A percentile compares a stretch with the other conserved stretches of the same genome.
Conservation (phyloP, 2,888 invertebrate genomes). For the Danaus chrysippus region DNA sequence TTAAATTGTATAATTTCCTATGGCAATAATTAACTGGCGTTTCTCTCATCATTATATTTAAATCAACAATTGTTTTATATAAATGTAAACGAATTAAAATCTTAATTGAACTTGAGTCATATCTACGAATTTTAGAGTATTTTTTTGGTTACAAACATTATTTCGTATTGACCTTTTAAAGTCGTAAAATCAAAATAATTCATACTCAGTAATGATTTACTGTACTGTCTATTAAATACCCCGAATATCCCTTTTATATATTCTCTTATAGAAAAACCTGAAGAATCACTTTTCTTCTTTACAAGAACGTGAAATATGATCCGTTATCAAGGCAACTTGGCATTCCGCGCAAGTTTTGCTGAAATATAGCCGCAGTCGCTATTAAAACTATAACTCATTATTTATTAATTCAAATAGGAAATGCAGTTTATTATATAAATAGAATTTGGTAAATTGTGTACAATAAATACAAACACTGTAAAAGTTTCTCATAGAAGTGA, state of each 20-base stretch:
- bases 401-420: constrained; percentile 1
- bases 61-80: constrained; percentile 7
- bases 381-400: constrained; percentile 7
- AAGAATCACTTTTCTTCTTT: constrained; percentile 4
- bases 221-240: not conserved
- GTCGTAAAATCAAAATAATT: too few relatives aligned
- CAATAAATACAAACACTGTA: not conserved
- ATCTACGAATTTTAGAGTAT: too few relatives aligned
- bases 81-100: too few relatives aligned
- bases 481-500: too few relatives aligned
- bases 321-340: constrained; percentile 5
- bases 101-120: too few relatives aligned
- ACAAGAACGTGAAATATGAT: constrained; percentile 2
- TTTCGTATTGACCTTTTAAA: too few relatives aligned
- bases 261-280: not conserved
- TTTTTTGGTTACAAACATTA: too few relatives aligned
- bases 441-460: not conserved
- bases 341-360: constrained; percentile 4
- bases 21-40: constrained; percentile 30
- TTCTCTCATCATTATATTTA: constrained; percentile 25
- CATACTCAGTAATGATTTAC: too few relatives aligned
- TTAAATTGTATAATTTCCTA: constrained; percentile 33
- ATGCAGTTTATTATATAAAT: not conserved
- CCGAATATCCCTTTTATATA: not conserved
- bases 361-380: constrained; percentile 2